Percentiles rank a stretch among this genome's conserved stretches.
phyloP scores from a whole-genome alignment of 1,140 invertebrate genomes.

The Schlechtendalia chinensis region DNA sequence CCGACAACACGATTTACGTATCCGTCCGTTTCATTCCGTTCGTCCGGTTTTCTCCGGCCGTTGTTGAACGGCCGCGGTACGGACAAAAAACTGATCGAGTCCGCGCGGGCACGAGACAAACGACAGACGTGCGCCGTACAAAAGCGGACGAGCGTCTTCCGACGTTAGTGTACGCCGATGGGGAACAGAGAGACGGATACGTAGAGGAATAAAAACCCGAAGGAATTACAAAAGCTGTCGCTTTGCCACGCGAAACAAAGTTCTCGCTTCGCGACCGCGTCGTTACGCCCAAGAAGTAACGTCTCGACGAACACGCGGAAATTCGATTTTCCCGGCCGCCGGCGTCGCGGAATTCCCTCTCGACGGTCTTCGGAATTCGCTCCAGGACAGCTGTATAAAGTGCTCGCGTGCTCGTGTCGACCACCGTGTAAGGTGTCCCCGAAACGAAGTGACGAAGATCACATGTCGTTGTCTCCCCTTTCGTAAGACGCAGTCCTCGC shows the following conservation, averaged over 20 bases:
- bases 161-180: too few relatives aligned
- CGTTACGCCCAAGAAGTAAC: slow-evolving; percentile 18
- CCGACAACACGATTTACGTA: too few relatives aligned
- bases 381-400: too few relatives aligned
- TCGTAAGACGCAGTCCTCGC: too few relatives aligned
- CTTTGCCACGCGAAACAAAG: slow-evolving; percentile 29
- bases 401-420: background rate
- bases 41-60: too few relatives aligned
- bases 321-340: slow-evolving; percentile 21
- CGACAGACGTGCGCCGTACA: too few relatives aligned
- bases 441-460: background rate
- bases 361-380: too few relatives aligned
- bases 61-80: too few relatives aligned
- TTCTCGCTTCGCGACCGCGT: background rate
- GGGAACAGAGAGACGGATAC: background rate
- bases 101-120: too few relatives aligned
- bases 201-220: background rate
- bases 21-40: too few relatives aligned
- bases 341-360: background rate
- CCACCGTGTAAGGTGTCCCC: background rate
- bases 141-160: background rate
- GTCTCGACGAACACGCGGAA: slow-evolving; percentile 28
- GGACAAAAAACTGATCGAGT: too few relatives aligned
- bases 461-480: too few relatives aligned
- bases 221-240: slow-evolving; percentile 6